Evolutionary conservation across 2,888 invertebrate genomes (phyloP), one percentile per base, ranked within the genome.

Genomic region (Scaptomyza polygonia): DNA sequence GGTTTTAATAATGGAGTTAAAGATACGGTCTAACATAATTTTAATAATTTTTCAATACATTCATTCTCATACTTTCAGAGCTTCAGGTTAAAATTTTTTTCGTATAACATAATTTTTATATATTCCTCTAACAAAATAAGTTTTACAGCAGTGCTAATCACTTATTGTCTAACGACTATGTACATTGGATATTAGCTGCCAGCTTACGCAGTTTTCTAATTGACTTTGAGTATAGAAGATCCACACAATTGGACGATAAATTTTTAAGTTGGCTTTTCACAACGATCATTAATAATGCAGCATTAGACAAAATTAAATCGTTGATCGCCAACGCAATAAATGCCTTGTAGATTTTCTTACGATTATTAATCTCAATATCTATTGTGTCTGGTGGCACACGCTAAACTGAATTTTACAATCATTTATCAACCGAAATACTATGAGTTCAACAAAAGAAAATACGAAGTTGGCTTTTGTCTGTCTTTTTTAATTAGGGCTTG

Each of bases 341-440:
- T 63, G 36, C 29, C 43, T 56, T 66, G 55, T 66, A 34, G 49
- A 63, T 58, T 53, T 61, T 76, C 71, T 45, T 62, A 56, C 67
- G 77, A 72, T 88, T 86, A 84, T 83, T 77, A 88, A 88, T 88
- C 77, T 77, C 70, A 73, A 86, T 86, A 78, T 71, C 68, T 72
- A 68, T 83, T 84, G 86, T 86, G 56, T 68, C 45, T 62, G 40
- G 36, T 51, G 80, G 84, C 80, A 80, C 80, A 80, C 81, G 84
- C 81, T 84, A 86, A 85, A 83, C 73, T 80, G 72, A 70, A 80
- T 72, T 77, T 39, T 86, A 73, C 62, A 78, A 83, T 80, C 80
- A 85, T 85, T 85, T 85, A 85, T 88, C 86, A 85, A 32, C 47
- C 8, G 36, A 12, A 36, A 7, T 25, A 40, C 43, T 12, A 59